A percentile compares a stretch with the other conserved stretches of the same genome.
Evolutionary conservation across 2,113 vertebrate species (phyloP).

Genomic region (Colossoma macropomum): DNA sequence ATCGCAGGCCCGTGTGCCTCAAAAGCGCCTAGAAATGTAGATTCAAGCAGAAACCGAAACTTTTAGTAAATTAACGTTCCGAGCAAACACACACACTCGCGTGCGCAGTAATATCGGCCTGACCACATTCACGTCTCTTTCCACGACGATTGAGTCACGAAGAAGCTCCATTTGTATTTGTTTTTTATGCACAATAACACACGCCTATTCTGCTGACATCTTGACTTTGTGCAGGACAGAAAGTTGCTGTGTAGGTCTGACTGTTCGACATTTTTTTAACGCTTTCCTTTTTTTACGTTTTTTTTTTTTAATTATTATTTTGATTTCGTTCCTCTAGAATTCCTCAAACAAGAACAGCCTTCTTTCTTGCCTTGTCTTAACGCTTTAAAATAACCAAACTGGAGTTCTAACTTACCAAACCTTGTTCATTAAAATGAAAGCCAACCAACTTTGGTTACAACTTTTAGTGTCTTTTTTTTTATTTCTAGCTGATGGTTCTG

Average conservation of each 20-base stretch:
- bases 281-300: constrained; percentile 20
- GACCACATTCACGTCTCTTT: constrained; percentile 49
- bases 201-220: constrained; percentile 85
- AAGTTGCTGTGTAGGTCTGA: constrained; percentile 89
- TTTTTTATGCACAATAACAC: constrained; percentile 67
- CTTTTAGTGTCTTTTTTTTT: constrained; percentile 89
- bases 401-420: constrained; percentile 98
- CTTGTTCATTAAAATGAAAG: constrained; percentile 90
- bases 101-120: constrained; percentile 46
- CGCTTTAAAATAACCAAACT: constrained; percentile 99
- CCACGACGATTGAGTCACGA: constrained; percentile 52
- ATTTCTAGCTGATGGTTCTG: constrained; percentile 98
- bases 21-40: constrained; percentile 77
- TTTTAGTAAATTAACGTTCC: constrained; percentile 71
- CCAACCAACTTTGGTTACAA: constrained; percentile 93
- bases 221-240: constrained; percentile 93
- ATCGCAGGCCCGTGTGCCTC: constrained; percentile 78
- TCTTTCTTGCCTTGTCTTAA: constrained; percentile 99
- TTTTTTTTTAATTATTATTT: constrained; percentile 64
- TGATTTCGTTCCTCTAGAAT: constrained; percentile 85
- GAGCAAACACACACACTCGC: neutral
- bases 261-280: constrained; percentile 82
- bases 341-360: constrained; percentile 93
- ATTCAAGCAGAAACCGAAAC: constrained; percentile 63
- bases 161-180: constrained; percentile 45